Evolutionary conservation across 1,140 invertebrate genomes (phyloP).

Genomic region (Drosophila novamexicana): DNA sequence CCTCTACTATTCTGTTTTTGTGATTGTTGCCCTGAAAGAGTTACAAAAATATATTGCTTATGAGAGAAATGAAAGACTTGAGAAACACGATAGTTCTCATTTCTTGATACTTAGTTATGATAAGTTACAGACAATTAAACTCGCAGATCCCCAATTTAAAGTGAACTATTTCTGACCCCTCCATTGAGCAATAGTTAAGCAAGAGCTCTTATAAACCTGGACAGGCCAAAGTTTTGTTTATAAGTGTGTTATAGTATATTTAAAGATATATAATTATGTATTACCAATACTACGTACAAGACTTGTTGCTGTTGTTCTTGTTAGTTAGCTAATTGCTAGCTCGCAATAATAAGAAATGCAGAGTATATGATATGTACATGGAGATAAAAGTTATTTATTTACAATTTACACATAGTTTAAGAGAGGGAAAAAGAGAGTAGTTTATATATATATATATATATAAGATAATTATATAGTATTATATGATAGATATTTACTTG

Average conservation of each 20-base stretch:
- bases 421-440: slow-evolving; percentile 38
- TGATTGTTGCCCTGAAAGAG: too few species aligned
- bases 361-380: slow-evolving; percentile 74
- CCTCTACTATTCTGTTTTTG: too few species aligned
- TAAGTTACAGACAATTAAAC: too few species aligned
- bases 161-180: too few species aligned
- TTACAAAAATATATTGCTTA: too few species aligned
- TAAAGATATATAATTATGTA: slow-evolving; percentile 26
- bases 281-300: slow-evolving; percentile 76
- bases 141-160: too few species aligned
- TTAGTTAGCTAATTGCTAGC: slow-evolving; percentile 45
- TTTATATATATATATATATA: slow-evolving; percentile 45
- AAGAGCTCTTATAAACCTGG: slow-evolving; percentile 16
- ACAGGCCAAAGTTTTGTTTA: slow-evolving; percentile 27
- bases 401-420: slow-evolving; percentile 70
- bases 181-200: neutral
- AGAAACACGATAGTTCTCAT: too few species aligned
- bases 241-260: slow-evolving; percentile 6
- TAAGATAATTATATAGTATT: slow-evolving; percentile 9
- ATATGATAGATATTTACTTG: slow-evolving; percentile 13
- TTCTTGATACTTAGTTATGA: too few species aligned
- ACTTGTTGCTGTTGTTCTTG: slow-evolving; percentile 69
- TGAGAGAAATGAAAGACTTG: too few species aligned
- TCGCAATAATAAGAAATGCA: slow-evolving; percentile 66
- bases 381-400: slow-evolving; percentile 71